Evolutionary conservation across 2,113 vertebrate genomes (phyloP), one percentile per base, ranked within the genome.

Genomic region (Uria aalge): DNA sequence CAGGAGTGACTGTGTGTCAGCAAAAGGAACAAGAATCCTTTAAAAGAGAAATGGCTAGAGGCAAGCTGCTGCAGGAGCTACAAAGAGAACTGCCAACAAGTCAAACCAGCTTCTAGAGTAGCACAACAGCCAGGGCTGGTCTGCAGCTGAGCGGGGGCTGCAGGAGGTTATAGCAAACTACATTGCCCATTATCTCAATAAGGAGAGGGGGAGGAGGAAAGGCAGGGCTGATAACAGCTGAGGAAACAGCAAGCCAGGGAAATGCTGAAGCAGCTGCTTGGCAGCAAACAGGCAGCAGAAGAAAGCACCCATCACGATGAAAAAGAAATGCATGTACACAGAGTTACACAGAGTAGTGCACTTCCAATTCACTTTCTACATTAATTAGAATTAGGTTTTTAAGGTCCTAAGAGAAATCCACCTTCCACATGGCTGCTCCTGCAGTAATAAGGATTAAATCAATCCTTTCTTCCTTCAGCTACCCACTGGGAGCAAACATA

Each of bases 381-480:
- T 85, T 85, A 79, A 92, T 94, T 48, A 92, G 90, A 94, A 92
- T 75, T 62, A 92, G 72, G 72, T 93, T 91, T 96, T 93, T 86
- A 88, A 77, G 57, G 53, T 90, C 96, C 93, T 83, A 52, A 57
- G 85, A 94, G 88, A 92, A 94, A 93, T 85, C 55, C 45, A 68
- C 57, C 75, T 96, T 90, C 91, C 93, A 94, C 55, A 19, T 0
- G 10, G 71, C 71, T 96, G 88, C 75, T 69, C 14, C 76, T 80
- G n/a, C 50, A 66, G 50, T 92, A 94, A 93, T 77, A 83, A 90
- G 88, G 95, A 95, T 96, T 93, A 96, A 95, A 93, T 76, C 53
- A 93, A 92, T 86, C 90, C 67, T 88, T 96, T 95, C 50, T 94
- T 77, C 36, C 71, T 80, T 92, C 78, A 93, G 55, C 9, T 94